Conservation (phyloP, 1,140 invertebrate species). For the Cephus cinctus region DNA sequence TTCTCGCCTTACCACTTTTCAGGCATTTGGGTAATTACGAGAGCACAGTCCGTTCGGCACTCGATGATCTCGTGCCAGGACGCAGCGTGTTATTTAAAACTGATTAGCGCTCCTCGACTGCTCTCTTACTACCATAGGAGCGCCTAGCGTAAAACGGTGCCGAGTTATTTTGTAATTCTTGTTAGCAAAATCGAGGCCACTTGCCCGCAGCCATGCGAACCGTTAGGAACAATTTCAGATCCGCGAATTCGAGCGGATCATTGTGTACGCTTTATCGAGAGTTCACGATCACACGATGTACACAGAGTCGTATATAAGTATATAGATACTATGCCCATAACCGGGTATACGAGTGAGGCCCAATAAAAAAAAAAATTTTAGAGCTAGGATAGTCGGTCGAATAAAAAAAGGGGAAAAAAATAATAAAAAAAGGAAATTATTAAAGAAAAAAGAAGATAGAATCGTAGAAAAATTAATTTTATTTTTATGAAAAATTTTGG, state of each 20-base stretch:
- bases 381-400: background rate
- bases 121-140: background rate
- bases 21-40: too few species aligned
- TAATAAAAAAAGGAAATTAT: background rate
- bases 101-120: background rate
- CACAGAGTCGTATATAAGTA: too few species aligned
- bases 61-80: too few species aligned
- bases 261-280: too few species aligned
- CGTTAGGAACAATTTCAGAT: slow-evolving; percentile 20
- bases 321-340: too few species aligned
- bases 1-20: too few species aligned
- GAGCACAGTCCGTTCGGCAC: too few species aligned
- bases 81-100: slow-evolving; percentile 6
- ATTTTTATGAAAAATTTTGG: background rate
- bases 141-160: background rate
- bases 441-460: too few species aligned
- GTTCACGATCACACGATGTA: too few species aligned
- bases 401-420: background rate
- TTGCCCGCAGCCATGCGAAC: slow-evolving; percentile 18
- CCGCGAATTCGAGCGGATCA: slow-evolving; percentile 7
- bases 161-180: slow-evolving; percentile 7
- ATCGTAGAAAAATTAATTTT: too few species aligned
- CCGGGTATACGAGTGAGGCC: too few species aligned
- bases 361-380: too few species aligned
- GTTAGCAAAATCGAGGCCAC: slow-evolving; percentile 10